Evolutionary conservation across 2,113 vertebrate genomes (phyloP).

Genomic region (Serilophus lunatus): DNA sequence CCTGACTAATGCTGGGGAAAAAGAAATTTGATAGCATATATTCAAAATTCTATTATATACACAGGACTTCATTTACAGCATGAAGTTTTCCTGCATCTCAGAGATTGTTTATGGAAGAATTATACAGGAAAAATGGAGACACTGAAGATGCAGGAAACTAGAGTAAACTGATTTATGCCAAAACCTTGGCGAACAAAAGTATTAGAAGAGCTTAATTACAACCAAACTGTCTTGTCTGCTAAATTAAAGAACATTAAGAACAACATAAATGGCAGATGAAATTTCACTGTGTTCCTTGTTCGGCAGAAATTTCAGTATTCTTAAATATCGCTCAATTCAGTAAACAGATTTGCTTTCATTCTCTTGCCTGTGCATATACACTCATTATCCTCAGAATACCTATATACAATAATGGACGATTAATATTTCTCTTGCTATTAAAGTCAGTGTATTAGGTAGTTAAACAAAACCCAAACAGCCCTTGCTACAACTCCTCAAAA

Average conservation of each 20-base stretch:
- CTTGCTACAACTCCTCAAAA: background rate
- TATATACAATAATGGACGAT: background rate
- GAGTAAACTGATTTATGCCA: slow-evolving; percentile 3
- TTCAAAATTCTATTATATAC: background rate
- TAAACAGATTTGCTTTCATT: background rate
- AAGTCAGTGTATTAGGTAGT: background rate
- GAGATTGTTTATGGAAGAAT: slow-evolving; percentile 20
- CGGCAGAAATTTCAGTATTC: slow-evolving; percentile 17
- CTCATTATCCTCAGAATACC: background rate
- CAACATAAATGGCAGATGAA: slow-evolving; percentile 26
- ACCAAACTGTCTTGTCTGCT: slow-evolving; percentile 15
- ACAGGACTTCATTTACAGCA: background rate
- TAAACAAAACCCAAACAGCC: background rate
- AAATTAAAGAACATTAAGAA: slow-evolving; percentile 49
- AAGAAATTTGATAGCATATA: background rate
- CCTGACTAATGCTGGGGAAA: background rate
- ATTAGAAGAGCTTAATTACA: slow-evolving; percentile 53
- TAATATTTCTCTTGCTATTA: background rate
- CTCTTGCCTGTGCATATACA: background rate
- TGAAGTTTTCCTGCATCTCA: background rate
- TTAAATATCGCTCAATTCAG: background rate
- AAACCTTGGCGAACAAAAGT: slow-evolving; percentile 4
- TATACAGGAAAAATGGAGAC: slow-evolving; percentile 2
- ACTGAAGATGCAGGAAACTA: background rate
- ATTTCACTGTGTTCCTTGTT: slow-evolving; percentile 3